These are phyloP conservation scores for Danionella dracula DNA, from an alignment of 2,797 vertebrate species.

Conservation along the genomic window DNA sequence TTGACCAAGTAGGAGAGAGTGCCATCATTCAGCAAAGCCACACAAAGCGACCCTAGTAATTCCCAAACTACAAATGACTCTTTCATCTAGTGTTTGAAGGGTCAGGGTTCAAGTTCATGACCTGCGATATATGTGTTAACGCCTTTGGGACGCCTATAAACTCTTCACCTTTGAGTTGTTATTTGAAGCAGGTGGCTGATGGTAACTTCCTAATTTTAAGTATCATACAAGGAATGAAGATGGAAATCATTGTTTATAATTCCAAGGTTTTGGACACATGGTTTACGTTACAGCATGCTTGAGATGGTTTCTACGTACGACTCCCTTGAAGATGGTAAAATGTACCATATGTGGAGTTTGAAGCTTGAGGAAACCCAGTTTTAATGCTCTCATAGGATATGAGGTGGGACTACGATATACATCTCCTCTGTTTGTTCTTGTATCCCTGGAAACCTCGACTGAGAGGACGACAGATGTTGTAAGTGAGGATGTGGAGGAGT, in stretches of 20 bases:
- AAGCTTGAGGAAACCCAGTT: background rate
- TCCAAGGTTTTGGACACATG: conserved; percentile 14
- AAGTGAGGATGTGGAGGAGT: conserved; percentile 8
- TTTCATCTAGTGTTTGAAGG: conserved; percentile 14
- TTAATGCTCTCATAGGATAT: conserved; percentile 20
- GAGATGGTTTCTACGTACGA: conserved; percentile 17
- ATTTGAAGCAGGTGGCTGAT: conserved; percentile 13
- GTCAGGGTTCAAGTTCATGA: conserved; percentile 11
- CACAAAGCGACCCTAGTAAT: conserved; percentile 15
- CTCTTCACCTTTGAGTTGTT: background rate
- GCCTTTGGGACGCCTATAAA: conserved; percentile 4
- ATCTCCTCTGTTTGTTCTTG: conserved; percentile 14
- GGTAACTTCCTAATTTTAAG: background rate
- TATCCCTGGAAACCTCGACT: conserved; percentile 24
- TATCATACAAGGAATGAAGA: background rate
- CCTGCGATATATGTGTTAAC: background rate
- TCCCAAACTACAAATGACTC: conserved; percentile 14
- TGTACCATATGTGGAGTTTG: conserved; percentile 18
- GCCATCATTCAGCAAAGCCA: background rate
- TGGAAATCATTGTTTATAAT: background rate
- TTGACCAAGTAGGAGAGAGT: background rate
- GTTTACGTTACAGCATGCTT: conserved; percentile 19
- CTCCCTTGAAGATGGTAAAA: conserved; percentile 17
- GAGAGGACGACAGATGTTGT: conserved; percentile 20
- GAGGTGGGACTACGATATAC: conserved; percentile 14